A percentile compares a stretch with the other conserved stretches of the same genome.
Conservation (phyloP, 1,140 invertebrate species). For the Danaus melanippus region DNA sequence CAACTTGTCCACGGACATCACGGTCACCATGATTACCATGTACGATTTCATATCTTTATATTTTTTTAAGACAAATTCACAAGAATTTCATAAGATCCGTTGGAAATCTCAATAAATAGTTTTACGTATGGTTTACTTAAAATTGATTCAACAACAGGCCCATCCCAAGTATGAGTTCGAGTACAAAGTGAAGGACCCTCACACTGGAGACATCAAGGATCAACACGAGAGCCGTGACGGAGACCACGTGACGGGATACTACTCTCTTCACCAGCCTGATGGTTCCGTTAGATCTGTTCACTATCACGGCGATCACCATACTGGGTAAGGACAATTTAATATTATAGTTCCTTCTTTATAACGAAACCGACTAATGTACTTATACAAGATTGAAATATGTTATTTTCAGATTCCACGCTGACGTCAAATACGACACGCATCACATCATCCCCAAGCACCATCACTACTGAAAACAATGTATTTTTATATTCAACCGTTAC, state of each 20-base stretch:
- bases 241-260: slow-evolving; percentile 70
- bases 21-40: slow-evolving; percentile 29
- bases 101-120: neutral
- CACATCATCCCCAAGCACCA: too few species aligned
- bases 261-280: slow-evolving; percentile 71
- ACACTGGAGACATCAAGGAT: slow-evolving; percentile 64
- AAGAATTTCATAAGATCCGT: too few species aligned
- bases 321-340: slow-evolving; percentile 33
- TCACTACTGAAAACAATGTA: too few species aligned
- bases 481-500: too few species aligned
- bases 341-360: neutral
- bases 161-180: slow-evolving; percentile 62
- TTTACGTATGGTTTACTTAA: neutral
- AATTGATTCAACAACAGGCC: slow-evolving; percentile 26
- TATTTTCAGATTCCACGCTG: too few species aligned
- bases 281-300: slow-evolving; percentile 70
- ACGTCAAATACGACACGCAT: too few species aligned
- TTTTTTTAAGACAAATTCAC: too few species aligned
- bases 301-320: slow-evolving; percentile 44
- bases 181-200: slow-evolving; percentile 65
- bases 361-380: slow-evolving; percentile 31
- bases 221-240: slow-evolving; percentile 71
- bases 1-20: slow-evolving; percentile 15
- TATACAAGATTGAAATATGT: too few species aligned
- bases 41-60: slow-evolving; percentile 11